Conservation (phyloP, 1,140 invertebrate genomes). For the Drosophila triauraria region DNA sequence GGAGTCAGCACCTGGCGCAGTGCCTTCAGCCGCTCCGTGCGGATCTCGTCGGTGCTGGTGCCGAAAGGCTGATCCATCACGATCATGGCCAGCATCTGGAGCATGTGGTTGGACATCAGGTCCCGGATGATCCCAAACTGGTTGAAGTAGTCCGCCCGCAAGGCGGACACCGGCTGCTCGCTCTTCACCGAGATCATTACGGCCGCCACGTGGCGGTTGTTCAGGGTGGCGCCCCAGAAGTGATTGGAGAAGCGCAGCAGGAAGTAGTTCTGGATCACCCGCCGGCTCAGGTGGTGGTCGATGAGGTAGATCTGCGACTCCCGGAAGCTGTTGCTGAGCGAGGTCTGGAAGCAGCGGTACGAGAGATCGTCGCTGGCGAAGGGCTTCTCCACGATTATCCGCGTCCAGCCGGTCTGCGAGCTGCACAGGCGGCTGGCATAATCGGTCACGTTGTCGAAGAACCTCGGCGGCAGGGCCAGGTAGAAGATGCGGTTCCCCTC, state of each 20-base stretch:
- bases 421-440: conserved; percentile 43
- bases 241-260: conserved; percentile 49
- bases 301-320: conserved; percentile 74
- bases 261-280: conserved; percentile 48
- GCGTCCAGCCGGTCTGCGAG: conserved; percentile 53
- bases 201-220: conserved; percentile 55
- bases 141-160: conserved; percentile 57
- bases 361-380: conserved; percentile 58
- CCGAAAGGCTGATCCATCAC: conserved; percentile 60
- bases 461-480: conserved; percentile 50
- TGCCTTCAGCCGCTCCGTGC: conserved; percentile 50
- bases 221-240: conserved; percentile 58
- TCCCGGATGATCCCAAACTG: conserved; percentile 65
- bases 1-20: conserved; percentile 38
- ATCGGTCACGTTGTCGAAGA: conserved; percentile 54
- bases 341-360: conserved; percentile 33
- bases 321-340: conserved; percentile 46
- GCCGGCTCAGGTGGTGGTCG: conserved; percentile 58
- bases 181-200: conserved; percentile 67
- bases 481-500: conserved; percentile 64
- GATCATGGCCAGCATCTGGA: conserved; percentile 56
- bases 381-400: conserved; percentile 64
- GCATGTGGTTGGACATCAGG: conserved; percentile 63
- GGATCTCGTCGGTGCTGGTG: conserved; percentile 51
- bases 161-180: conserved; percentile 28